These are phyloP conservation scores for Hybognathus amarus DNA, from an alignment of 2,797 vertebrate genomes.

Conservation along the genomic window DNA sequence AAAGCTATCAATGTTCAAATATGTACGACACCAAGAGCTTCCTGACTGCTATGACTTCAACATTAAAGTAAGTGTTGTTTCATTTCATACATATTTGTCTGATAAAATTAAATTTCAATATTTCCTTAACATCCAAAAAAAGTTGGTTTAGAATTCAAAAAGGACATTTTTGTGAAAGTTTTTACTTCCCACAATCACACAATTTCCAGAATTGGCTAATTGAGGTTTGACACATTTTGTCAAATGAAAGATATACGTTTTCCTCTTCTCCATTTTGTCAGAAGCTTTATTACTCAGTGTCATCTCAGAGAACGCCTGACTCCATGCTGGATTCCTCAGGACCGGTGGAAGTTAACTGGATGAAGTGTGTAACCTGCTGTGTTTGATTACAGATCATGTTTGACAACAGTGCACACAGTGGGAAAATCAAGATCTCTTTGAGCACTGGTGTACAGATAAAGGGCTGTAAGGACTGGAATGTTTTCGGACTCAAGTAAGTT, in stretches of 20 bases:
- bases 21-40: slow-evolving; percentile 88
- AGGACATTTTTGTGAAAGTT: background rate
- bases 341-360: background rate
- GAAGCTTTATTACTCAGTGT: background rate
- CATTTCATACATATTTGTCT: background rate
- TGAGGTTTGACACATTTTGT: background rate
- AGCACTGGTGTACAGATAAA: slow-evolving; percentile 85
- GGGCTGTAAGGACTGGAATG: slow-evolving; percentile 90
- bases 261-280: slow-evolving; percentile 1
- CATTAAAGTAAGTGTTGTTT: slow-evolving; percentile 78
- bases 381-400: slow-evolving; percentile 83
- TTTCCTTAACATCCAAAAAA: background rate
- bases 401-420: slow-evolving; percentile 92
- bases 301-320: background rate
- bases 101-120: background rate
- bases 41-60: slow-evolving; percentile 95
- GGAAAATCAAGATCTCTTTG: slow-evolving; percentile 87
- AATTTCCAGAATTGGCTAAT: slow-evolving; percentile 11
- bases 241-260: background rate
- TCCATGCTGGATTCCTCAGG: background rate
- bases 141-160: background rate
- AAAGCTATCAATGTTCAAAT: slow-evolving; percentile 97
- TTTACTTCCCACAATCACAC: slow-evolving; percentile 6
- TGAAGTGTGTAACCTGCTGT: background rate
- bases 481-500: slow-evolving; percentile 89